phyloP scores from a whole-genome alignment of 2,113 vertebrate species.

The Rhineura floridana region DNA sequence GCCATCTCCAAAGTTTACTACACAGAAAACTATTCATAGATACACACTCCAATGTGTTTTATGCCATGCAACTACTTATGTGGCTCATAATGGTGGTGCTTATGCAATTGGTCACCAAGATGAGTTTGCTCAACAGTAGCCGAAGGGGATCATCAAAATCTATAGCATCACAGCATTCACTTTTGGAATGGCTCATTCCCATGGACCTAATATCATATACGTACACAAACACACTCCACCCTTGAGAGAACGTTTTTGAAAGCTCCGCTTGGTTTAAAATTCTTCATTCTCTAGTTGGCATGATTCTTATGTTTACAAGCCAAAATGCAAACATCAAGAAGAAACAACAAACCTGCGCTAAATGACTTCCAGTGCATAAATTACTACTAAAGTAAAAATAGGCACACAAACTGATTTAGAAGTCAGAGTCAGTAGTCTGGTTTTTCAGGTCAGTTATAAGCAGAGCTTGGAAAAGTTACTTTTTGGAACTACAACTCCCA shows the following conservation, averaged over 20 bases:
- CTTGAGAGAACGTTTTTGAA: conserved; percentile 41
- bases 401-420: background rate
- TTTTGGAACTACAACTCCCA: too few relatives aligned
- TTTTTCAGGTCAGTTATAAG: background rate
- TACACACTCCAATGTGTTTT: background rate
- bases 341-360: background rate
- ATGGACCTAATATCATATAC: background rate
- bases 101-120: conserved; percentile 39
- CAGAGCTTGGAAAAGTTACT: too few relatives aligned
- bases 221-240: background rate
- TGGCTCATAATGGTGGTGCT: background rate
- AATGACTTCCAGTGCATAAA: conserved; percentile 19
- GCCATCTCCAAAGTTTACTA: too few relatives aligned
- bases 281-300: conserved; percentile 21
- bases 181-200: conserved; percentile 11
- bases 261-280: background rate
- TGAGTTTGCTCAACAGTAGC: conserved; percentile 43
- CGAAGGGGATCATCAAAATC: conserved; percentile 34
- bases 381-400: conserved; percentile 8
- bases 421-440: background rate
- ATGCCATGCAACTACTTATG: background rate
- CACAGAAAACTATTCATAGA: background rate
- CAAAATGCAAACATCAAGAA: background rate
- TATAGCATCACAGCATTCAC: background rate
- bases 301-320: conserved; percentile 9